phyloP scores from a whole-genome alignment of 2,888 invertebrate genomes.

The Hanleya hanleyi region DNA sequence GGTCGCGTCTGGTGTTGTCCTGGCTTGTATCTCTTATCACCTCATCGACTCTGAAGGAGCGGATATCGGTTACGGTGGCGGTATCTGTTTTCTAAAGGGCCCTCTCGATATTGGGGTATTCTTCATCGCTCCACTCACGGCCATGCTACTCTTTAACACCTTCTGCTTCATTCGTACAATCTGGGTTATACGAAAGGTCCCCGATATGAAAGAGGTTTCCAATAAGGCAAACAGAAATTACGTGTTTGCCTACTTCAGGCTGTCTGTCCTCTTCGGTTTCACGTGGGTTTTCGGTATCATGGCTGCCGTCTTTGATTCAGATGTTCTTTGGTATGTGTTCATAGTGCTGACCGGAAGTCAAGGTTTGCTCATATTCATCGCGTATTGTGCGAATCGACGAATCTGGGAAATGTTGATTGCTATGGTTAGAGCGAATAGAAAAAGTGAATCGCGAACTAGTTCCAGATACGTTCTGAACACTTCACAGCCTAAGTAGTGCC shows the following conservation, averaged over 20 bases:
- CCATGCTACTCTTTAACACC: background rate
- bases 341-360: background rate
- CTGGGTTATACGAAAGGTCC: background rate
- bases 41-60: background rate
- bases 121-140: background rate
- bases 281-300: background rate
- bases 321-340: background rate
- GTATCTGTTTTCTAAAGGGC: background rate
- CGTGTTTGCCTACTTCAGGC: background rate
- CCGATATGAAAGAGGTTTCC: background rate
- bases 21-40: background rate
- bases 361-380: background rate
- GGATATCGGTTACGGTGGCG: background rate
- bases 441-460: too few species aligned
- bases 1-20: background rate
- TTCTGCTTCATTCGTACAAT: background rate
- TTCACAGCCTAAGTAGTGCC: too few species aligned
- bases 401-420: background rate
- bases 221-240: background rate
- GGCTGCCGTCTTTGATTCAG: background rate
- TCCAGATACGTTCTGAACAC: too few species aligned
- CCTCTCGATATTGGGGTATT: background rate
- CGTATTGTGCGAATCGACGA: background rate
- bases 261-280: background rate
- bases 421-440: background rate